Evolutionary conservation across 2,888 invertebrate species (phyloP).

Genomic region (Heterodera filipjevi): DNA sequence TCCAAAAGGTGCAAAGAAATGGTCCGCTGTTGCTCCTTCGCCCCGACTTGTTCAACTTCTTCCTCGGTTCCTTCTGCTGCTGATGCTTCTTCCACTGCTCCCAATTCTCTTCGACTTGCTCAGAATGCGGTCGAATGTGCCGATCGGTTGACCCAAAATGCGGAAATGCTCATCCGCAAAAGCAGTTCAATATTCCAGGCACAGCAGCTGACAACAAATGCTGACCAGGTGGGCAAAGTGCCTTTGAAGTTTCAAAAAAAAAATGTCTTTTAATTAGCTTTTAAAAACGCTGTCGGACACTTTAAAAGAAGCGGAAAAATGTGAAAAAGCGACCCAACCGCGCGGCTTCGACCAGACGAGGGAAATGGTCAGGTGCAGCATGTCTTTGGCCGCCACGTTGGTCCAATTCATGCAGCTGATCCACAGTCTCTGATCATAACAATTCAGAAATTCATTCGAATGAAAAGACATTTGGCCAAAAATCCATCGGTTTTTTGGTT

Average conservation of each 20-base stretch:
- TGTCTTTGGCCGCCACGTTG: conserved; percentile 46
- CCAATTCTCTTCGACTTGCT: conserved; percentile 16
- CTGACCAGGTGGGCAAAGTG: conserved; percentile 40
- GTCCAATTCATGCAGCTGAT: conserved; percentile 46
- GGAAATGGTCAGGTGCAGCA: conserved; percentile 43
- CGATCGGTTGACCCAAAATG: conserved; percentile 36
- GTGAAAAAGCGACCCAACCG: conserved; percentile 30
- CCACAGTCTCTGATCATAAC: conserved; percentile 29
- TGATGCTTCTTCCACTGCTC: background rate
- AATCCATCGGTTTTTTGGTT: background rate
- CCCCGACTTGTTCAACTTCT: conserved; percentile 15
- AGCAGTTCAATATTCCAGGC: conserved; percentile 48
- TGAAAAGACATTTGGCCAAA: background rate
- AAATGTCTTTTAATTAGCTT: conserved; percentile 31
- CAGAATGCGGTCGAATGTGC: conserved; percentile 40
- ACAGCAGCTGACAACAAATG: conserved; percentile 44
- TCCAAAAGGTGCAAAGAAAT: conserved; percentile 41
- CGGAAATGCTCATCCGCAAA: conserved; percentile 42
- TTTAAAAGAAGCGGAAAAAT: conserved; percentile 36
- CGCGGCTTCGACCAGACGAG: conserved; percentile 38
- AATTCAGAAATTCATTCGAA: background rate
- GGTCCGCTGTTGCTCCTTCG: conserved; percentile 34
- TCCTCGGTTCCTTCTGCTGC: background rate
- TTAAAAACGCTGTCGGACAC: conserved; percentile 42
- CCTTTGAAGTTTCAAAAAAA: background rate